These are phyloP conservation scores for Allophyes oxyacanthae DNA, from an alignment of 2,888 invertebrate genomes.

Conservation along the genomic window DNA sequence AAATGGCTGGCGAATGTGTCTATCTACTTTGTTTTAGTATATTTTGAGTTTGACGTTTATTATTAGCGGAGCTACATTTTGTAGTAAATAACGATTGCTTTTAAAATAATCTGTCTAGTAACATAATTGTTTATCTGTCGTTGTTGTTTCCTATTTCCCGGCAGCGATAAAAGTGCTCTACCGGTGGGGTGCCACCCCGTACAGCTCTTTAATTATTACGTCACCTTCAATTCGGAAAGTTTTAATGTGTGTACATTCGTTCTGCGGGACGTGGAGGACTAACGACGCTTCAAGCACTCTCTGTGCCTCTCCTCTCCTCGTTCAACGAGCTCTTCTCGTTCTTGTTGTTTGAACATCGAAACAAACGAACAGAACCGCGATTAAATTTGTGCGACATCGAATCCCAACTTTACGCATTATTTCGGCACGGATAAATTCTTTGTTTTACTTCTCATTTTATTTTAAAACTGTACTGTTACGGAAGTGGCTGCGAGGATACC, in stretches of 20 bases:
- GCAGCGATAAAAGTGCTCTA: slow-evolving; percentile 58
- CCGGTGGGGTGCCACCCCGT: slow-evolving; percentile 64
- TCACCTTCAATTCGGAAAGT: slow-evolving; percentile 82
- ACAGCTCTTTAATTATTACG: slow-evolving; percentile 76
- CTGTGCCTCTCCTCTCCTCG: slow-evolving; percentile 73
- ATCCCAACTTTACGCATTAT: slow-evolving; percentile 61
- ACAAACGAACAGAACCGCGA: slow-evolving; percentile 77
- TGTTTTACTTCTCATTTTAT: slow-evolving; percentile 54
- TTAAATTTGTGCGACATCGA: slow-evolving; percentile 70
- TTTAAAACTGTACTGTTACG: slow-evolving; percentile 49
- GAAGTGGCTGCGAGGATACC: slow-evolving; percentile 53
- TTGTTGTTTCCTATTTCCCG: slow-evolving; percentile 59
- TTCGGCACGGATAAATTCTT: slow-evolving; percentile 33
- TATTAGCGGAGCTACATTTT: slow-evolving; percentile 25
- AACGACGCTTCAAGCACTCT: slow-evolving; percentile 80
- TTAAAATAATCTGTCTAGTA: slow-evolving; percentile 10
- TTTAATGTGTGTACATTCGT: slow-evolving; percentile 86
- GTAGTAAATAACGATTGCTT: slow-evolving; percentile 6
- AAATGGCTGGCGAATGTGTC: slow-evolving; percentile 52
- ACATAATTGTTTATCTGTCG: slow-evolving; percentile 29
- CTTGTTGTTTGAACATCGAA: slow-evolving; percentile 82
- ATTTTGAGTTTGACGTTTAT: slow-evolving; percentile 29
- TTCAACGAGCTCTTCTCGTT: slow-evolving; percentile 75
- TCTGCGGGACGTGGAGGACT: slow-evolving; percentile 72
- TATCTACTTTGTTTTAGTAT: slow-evolving; percentile 32